A percentile compares a stretch with the other conserved stretches of the same genome.
These are phyloP conservation scores for Lasius fuliginosus DNA, from an alignment of 2,888 invertebrate genomes.

Conservation along the genomic window DNA sequence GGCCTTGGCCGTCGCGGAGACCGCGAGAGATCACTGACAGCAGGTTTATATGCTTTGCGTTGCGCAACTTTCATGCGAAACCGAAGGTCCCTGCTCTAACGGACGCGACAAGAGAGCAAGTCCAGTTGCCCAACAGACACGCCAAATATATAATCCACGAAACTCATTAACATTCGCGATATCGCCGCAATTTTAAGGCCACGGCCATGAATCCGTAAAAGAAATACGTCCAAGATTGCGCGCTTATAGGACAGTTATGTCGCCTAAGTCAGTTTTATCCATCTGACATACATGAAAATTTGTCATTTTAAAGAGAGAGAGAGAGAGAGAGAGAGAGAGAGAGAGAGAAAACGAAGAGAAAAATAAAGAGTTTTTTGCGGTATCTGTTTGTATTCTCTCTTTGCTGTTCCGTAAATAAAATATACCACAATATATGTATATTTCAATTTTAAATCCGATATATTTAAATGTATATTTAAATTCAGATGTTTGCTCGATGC, in stretches of 20 bases:
- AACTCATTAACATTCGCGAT: slow-evolving; percentile 43
- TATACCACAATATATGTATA: background rate
- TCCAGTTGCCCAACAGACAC: slow-evolving; percentile 15
- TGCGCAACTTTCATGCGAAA: slow-evolving; percentile 68
- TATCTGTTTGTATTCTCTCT: background rate
- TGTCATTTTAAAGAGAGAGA: background rate
- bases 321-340: background rate
- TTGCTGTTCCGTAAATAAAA: background rate
- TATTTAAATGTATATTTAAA: background rate
- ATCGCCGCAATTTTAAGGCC: slow-evolving; percentile 23
- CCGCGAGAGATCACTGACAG: slow-evolving; percentile 62
- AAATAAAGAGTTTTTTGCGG: background rate
- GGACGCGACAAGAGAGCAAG: background rate
- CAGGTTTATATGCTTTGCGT: slow-evolving; percentile 51
- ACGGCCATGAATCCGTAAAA: slow-evolving; percentile 34
- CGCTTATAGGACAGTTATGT: slow-evolving; percentile 19
- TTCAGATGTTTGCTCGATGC: no score
- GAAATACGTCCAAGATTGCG: slow-evolving; percentile 22
- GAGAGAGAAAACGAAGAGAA: no score
- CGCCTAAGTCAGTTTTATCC: background rate
- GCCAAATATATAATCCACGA: slow-evolving; percentile 17
- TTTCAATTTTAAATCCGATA: background rate
- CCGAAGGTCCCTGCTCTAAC: slow-evolving; percentile 55
- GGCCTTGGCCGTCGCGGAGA: slow-evolving; percentile 71
- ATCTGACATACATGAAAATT: background rate